Evolutionary conservation across 1,140 invertebrate genomes (phyloP).

Genomic region (Platyscapa corneri): DNA sequence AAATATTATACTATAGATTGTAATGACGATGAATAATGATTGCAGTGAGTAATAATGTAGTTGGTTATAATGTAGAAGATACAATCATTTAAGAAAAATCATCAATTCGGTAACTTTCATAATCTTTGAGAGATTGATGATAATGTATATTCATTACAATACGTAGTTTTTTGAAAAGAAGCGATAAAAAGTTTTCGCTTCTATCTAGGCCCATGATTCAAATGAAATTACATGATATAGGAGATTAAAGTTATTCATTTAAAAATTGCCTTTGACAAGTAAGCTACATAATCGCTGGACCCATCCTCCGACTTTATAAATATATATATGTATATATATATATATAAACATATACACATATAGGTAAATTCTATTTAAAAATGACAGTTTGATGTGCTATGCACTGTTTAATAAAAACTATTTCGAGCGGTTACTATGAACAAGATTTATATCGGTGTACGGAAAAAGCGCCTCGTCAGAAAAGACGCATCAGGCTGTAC

Average conservation of each 20-base stretch:
- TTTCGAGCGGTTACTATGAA: conserved; percentile 45
- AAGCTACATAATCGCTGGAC: conserved; percentile 50
- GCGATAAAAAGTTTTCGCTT: neutral
- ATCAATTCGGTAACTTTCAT: conserved; percentile 54
- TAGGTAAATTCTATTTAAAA: conserved; percentile 44
- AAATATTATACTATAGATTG: conserved; percentile 58
- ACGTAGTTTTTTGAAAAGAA: conserved; percentile 42
- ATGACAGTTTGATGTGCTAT: conserved; percentile 47
- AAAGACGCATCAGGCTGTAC: conserved; percentile 45
- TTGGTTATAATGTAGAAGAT: conserved; percentile 48
- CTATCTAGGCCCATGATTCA: conserved; percentile 45
- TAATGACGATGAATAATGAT: conserved; percentile 56
- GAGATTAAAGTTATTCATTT: conserved; percentile 42
- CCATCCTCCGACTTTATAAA: conserved; percentile 49
- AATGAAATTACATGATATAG: conserved; percentile 36
- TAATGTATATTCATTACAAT: conserved; percentile 45
- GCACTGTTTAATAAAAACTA: conserved; percentile 46
- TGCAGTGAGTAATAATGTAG: conserved; percentile 47
- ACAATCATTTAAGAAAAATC: conserved; percentile 51
- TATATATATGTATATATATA: conserved; percentile 10
- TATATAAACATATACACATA: too few species aligned
- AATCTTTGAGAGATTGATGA: conserved; percentile 52
- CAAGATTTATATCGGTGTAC: conserved; percentile 45
- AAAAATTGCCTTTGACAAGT: conserved; percentile 48
- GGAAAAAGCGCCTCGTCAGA: conserved; percentile 17